phyloP scores from a whole-genome alignment of 2,797 vertebrate species.

The Mormyrops attenuatus region DNA sequence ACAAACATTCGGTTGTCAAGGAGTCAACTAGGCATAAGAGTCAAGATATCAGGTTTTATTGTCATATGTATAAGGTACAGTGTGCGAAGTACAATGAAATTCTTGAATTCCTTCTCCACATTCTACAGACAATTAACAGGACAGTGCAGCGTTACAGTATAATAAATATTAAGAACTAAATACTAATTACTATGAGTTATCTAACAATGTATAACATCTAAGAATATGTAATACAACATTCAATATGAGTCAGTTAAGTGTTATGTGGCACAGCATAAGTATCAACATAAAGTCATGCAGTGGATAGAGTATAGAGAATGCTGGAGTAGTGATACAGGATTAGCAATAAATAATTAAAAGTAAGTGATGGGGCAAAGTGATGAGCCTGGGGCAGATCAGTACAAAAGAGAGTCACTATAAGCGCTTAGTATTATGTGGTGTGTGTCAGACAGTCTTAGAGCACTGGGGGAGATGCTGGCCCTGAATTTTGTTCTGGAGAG shows the following conservation, averaged over 20 bases:
- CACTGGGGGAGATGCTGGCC: neutral
- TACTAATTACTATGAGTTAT: neutral
- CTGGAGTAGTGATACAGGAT: neutral
- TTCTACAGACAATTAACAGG: neutral
- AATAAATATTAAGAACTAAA: neutral
- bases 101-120: neutral
- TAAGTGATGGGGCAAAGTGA: neutral
- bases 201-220: neutral
- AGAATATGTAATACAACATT: neutral
- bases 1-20: neutral
- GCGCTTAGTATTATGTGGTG: neutral
- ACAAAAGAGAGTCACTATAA: neutral
- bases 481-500: neutral
- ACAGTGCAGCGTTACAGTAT: neutral
- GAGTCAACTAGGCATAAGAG: neutral
- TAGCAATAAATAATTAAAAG: neutral
- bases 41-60: neutral
- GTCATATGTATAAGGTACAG: neutral
- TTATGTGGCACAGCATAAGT: neutral
- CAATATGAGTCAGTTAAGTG: neutral
- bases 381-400: neutral
- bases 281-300: neutral
- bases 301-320: neutral
- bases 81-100: neutral
- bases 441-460: neutral